Conservation (phyloP, 1,140 invertebrate genomes). For the Archivesica marissinica region DNA sequence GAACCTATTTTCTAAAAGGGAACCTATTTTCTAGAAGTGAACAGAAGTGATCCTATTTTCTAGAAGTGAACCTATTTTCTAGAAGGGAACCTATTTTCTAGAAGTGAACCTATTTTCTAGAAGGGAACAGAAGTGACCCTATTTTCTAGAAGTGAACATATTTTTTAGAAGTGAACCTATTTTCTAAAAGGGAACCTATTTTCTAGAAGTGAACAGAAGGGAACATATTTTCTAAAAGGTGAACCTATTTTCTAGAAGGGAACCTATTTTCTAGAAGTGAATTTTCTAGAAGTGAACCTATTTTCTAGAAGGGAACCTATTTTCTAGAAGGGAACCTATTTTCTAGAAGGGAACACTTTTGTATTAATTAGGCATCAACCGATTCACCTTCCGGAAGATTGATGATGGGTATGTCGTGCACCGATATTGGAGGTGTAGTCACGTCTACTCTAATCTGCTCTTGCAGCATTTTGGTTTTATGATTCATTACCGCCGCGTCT, state of each 20-base stretch:
- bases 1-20: no score
- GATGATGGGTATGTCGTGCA: slow-evolving; percentile 81
- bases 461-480: slow-evolving; percentile 49
- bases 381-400: slow-evolving; percentile 78
- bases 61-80: no score
- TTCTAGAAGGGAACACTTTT: not conserved
- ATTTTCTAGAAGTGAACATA: no score
- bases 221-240: not conserved
- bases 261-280: not conserved
- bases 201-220: not conserved
- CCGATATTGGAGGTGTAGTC: slow-evolving; percentile 65
- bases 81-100: no score
- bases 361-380: slow-evolving; percentile 18
- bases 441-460: slow-evolving; percentile 2
- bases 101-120: no score
- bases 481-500: slow-evolving; percentile 58
- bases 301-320: not conserved
- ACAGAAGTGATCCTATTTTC: no score
- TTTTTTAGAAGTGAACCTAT: no score
- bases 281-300: not conserved
- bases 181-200: no score
- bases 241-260: not conserved
- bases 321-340: not conserved
- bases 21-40: no score
- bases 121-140: no score